Evolutionary conservation across 1,140 invertebrate species (phyloP), one percentile per base, ranked within the genome.

Genomic region (Platyura marginata): DNA sequence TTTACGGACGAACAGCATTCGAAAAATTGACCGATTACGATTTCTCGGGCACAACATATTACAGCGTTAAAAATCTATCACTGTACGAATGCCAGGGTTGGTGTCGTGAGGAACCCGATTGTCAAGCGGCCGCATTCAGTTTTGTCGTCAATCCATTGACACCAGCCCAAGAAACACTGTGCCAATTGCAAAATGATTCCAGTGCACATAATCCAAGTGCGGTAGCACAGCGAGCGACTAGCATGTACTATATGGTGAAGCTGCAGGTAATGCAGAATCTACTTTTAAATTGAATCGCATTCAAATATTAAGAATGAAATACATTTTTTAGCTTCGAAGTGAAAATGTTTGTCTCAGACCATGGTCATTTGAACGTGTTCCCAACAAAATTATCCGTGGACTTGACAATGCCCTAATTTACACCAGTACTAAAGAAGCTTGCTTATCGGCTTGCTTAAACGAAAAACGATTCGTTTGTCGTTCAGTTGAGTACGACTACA

Each of bases 231-330:
- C 69, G 83, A 18, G 81, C 85, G 3, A 83, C 82, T 50, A 91
- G 88, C 60, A 85, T 87, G 67, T 94, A 93, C 61, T 94, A 92
- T 68, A 91, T 94, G 84, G 83, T 87, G 50, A 94, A 94, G 64
- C 65, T 92, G 50, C 81, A 89, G 66, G 32, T 34, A 34, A 29
- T 6, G 25, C 25, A 29, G 25, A n/a, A n/a, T n/a, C n/a, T n/a
- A n/a, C n/a, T n/a, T n/a, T n/a, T n/a, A n/a, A n/a, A n/a, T n/a
- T n/a, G n/a, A n/a, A n/a, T n/a, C n/a, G n/a, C n/a, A n/a, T n/a
- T n/a, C n/a, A n/a, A n/a, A n/a, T n/a, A n/a, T n/a, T n/a, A n/a
- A n/a, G n/a, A n/a, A n/a, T n/a, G n/a, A n/a, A n/a, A n/a, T 29
- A 8, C 25, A 13, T 29, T 29, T 29, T 13, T 6, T 15, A 34